Evolutionary conservation across 2,888 invertebrate genomes (phyloP).

Genomic region (Pristionchus maxplancki): DNA sequence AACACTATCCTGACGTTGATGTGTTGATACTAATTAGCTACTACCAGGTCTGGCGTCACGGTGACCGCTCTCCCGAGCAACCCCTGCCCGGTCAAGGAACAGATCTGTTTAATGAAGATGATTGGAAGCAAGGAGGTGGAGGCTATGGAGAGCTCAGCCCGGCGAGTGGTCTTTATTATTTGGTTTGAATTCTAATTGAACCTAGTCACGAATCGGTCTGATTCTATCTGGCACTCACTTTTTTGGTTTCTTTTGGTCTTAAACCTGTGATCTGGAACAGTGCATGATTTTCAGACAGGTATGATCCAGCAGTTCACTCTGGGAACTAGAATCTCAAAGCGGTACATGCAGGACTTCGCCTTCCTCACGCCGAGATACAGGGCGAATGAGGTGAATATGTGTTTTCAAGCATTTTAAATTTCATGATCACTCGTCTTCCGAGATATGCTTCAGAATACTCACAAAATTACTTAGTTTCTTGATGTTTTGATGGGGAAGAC

Average conservation of each 20-base stretch:
- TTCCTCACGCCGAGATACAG: slow-evolving; percentile 8
- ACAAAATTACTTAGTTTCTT: neutral
- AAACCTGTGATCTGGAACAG: too few species aligned
- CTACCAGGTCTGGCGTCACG: slow-evolving; percentile 55
- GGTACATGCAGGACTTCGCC: slow-evolving; percentile 11
- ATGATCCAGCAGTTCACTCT: slow-evolving; percentile 24
- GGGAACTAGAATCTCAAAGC: neutral
- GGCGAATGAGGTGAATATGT: neutral
- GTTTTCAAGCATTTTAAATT: too few species aligned
- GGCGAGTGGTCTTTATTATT: slow-evolving; percentile 50
- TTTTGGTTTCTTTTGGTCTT: too few species aligned
- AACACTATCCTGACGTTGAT: too few species aligned
- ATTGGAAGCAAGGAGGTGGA: slow-evolving; percentile 66
- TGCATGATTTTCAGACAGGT: neutral
- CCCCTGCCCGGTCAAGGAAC: slow-evolving; percentile 31
- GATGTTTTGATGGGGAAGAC: neutral
- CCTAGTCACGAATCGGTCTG: too few species aligned
- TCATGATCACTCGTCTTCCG: neutral
- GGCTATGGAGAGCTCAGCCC: slow-evolving; percentile 67
- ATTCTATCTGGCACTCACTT: too few species aligned
- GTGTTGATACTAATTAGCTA: neutral
- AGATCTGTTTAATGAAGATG: slow-evolving; percentile 59
- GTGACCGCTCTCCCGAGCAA: slow-evolving; percentile 49
- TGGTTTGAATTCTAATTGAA: neutral
- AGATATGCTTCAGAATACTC: neutral